These are phyloP conservation scores for Agelas oroides DNA, from an alignment of 37 sponge, comb jelly and placozoan genomes.

Conservation along the genomic window DNA sequence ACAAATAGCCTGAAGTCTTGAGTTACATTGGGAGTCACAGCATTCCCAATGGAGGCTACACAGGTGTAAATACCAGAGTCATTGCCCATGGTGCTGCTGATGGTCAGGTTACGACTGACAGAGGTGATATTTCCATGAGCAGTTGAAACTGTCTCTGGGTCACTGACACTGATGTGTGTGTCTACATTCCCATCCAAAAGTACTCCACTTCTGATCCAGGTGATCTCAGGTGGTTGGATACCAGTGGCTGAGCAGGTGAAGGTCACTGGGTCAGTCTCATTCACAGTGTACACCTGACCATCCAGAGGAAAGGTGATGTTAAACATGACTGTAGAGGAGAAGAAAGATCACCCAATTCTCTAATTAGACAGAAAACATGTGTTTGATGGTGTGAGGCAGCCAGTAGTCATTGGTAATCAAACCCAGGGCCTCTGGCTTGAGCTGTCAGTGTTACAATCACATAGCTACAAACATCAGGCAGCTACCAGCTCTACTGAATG, in stretches of 20 bases:
- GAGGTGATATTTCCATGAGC: background rate
- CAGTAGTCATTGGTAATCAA: no score
- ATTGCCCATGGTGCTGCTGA: constrained; percentile 16
- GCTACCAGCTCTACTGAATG: no score
- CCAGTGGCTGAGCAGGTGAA: constrained; percentile 57
- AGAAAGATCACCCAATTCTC: no score
- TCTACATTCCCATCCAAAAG: no score
- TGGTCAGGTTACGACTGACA: constrained; percentile 18
- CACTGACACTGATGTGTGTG: background rate
- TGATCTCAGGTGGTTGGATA: constrained; percentile 43
- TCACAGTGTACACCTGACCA: constrained; percentile 21
- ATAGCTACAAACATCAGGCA: no score
- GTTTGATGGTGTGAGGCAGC: no score
- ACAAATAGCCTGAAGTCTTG: constrained; percentile 41
- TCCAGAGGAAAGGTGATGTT: no score
- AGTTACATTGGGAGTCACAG: background rate
- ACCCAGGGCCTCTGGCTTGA: no score
- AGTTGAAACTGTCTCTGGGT: background rate
- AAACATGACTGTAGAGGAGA: no score
- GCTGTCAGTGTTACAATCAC: no score
- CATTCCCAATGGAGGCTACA: constrained; percentile 38
- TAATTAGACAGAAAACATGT: no score
- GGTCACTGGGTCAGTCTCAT: constrained; percentile 23
- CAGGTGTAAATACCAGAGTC: constrained; percentile 60
- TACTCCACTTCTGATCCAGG: constrained; percentile 23